Evolutionary conservation across 2,888 invertebrate genomes (phyloP).

Genomic region (Choreutis nemorana): DNA sequence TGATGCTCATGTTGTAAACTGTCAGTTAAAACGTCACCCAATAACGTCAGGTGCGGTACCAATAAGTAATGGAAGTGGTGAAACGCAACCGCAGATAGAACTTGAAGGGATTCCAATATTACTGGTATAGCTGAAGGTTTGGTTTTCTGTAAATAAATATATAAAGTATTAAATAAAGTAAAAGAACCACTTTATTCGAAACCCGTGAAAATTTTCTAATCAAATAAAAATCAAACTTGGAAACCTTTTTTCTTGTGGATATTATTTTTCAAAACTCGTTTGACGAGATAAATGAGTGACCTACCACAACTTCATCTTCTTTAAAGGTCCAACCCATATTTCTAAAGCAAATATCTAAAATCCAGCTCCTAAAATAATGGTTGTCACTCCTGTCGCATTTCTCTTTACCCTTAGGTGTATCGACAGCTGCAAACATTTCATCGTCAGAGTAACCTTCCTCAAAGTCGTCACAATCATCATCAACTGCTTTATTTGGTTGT

Average conservation of each 20-base stretch:
- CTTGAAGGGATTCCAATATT: constrained; percentile 80
- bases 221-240: neutral
- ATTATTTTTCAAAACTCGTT: neutral
- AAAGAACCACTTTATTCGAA: constrained; percentile 1
- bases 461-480: constrained; percentile 44
- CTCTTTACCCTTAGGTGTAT: constrained; percentile 10
- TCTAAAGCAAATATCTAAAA: constrained; percentile 70
- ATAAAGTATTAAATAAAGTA: constrained; percentile 1
- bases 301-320: constrained; percentile 33
- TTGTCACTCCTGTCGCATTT: constrained; percentile 26
- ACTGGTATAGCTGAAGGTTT: constrained; percentile 69
- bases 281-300: constrained; percentile 9
- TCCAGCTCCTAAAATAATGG: constrained; percentile 61
- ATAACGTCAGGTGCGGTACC: constrained; percentile 61
- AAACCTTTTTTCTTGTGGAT: neutral
- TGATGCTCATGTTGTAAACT: constrained; percentile 69
- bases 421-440: constrained; percentile 35
- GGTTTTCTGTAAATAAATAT: constrained; percentile 31
- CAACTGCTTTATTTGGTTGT: constrained; percentile 17
- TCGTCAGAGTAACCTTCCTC: constrained; percentile 57
- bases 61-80: constrained; percentile 67
- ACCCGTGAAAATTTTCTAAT: neutral
- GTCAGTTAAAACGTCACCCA: constrained; percentile 68
- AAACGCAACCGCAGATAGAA: constrained; percentile 69
- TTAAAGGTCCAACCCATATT: constrained; percentile 54